These are phyloP conservation scores for Hypsopygia costalis DNA, from an alignment of 2,888 invertebrate genomes.

Conservation along the genomic window DNA sequence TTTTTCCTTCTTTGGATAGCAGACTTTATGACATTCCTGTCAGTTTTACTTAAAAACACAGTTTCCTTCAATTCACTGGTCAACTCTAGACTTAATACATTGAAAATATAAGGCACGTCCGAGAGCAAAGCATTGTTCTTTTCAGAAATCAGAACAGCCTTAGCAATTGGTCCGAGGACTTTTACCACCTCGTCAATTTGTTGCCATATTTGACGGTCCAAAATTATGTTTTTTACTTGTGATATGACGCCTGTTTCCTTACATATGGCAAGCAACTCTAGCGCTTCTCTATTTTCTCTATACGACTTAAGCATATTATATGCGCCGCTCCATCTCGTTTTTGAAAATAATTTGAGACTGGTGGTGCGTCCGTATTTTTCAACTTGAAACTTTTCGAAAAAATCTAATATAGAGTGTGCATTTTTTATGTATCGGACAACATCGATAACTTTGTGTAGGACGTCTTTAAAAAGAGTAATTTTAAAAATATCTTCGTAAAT, in stretches of 20 bases:
- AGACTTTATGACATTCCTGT: background rate
- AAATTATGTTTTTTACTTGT: background rate
- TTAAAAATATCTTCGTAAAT: slow-evolving; percentile 6
- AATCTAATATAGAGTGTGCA: background rate
- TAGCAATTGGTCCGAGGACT: background rate
- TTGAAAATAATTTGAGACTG: background rate
- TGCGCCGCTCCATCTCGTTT: slow-evolving; percentile 1
- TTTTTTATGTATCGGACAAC: slow-evolving; percentile 4
- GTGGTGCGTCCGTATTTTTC: too few species aligned
- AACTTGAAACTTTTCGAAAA: too few species aligned
- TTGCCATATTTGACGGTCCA: background rate
- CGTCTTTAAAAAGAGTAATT: background rate
- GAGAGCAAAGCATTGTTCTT: background rate
- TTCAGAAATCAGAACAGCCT: background rate
- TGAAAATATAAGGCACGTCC: background rate
- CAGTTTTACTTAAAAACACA: background rate
- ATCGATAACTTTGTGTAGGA: background rate
- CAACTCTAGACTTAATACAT: background rate
- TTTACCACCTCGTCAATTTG: background rate
- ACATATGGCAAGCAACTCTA: background rate
- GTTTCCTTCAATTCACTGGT: background rate
- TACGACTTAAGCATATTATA: background rate
- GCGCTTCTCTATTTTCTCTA: slow-evolving; percentile 3
- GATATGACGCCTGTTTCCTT: background rate
- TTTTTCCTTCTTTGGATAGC: background rate